Evolutionary conservation across 2,113 vertebrate genomes (phyloP).

Genomic region (Hemichromis elongatus): DNA sequence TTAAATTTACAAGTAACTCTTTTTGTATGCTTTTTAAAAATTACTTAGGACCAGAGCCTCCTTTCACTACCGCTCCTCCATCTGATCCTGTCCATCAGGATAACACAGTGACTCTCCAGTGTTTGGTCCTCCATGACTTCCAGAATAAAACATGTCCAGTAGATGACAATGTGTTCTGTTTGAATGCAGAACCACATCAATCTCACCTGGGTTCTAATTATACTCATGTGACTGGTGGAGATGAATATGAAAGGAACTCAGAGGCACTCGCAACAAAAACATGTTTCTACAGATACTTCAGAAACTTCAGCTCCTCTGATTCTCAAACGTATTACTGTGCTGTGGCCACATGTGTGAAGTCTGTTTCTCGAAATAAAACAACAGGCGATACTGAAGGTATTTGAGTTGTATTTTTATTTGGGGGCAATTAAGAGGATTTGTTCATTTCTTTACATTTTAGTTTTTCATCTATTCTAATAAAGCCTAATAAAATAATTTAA

Average conservation of each 20-base stretch:
- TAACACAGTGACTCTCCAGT: neutral
- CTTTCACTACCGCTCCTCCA: neutral
- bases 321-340: neutral
- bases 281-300: neutral
- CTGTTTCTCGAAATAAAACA: neutral
- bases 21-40: fast-evolving
- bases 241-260: neutral
- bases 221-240: neutral
- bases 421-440: neutral
- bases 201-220: neutral
- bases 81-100: neutral
- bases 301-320: neutral
- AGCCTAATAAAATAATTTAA: neutral
- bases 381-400: neutral
- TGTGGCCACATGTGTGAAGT: neutral
- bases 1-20: neutral
- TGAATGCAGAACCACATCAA: neutral
- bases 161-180: slow-evolving; percentile 14
- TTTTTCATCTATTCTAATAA: fast-evolving
- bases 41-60: neutral
- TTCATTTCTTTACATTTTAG: fast-evolving
- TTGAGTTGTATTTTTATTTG: neutral
- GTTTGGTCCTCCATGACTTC: neutral
- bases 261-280: neutral
- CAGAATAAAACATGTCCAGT: neutral